Evolutionary conservation across 2,797 vertebrate genomes (phyloP).

Genomic region (Lithobates pipiens): DNA sequence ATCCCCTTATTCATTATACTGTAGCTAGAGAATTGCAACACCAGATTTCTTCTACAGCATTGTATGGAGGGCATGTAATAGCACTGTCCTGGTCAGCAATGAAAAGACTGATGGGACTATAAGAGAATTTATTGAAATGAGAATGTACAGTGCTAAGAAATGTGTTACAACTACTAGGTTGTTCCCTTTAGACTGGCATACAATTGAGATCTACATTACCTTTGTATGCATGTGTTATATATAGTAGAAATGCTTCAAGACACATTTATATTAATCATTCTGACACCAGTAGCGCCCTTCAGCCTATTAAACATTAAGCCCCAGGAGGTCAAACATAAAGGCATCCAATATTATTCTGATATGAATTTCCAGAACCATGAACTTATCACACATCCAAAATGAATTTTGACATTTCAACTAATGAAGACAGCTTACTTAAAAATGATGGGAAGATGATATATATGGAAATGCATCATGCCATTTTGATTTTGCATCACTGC

Average conservation of each 20-base stretch:
- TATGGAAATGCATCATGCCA: slow-evolving; percentile 45
- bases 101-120: neutral
- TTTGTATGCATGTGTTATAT: neutral
- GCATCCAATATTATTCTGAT: slow-evolving; percentile 40
- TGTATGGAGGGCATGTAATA: neutral
- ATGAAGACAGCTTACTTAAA: slow-evolving; percentile 46
- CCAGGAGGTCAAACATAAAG: slow-evolving; percentile 24
- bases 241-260: neutral
- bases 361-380: slow-evolving; percentile 34
- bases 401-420: slow-evolving; percentile 56
- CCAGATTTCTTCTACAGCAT: too few relatives aligned
- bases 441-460: slow-evolving; percentile 46
- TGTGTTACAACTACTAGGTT: neutral
- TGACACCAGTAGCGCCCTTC: slow-evolving; percentile 24
- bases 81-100: neutral
- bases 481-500: slow-evolving; percentile 31
- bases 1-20: too few relatives aligned
- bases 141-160: neutral
- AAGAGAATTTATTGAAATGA: neutral
- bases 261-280: slow-evolving; percentile 32
- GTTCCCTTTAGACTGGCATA: neutral
- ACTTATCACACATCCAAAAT: slow-evolving; percentile 45
- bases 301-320: slow-evolving; percentile 37
- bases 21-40: too few relatives aligned
- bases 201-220: neutral